Evolutionary conservation across 30 jellyfish, hydroid and myxozoan species (phyloP), one percentile per base, ranked within the genome.

Genomic region (Kudoa iwatai): DNA sequence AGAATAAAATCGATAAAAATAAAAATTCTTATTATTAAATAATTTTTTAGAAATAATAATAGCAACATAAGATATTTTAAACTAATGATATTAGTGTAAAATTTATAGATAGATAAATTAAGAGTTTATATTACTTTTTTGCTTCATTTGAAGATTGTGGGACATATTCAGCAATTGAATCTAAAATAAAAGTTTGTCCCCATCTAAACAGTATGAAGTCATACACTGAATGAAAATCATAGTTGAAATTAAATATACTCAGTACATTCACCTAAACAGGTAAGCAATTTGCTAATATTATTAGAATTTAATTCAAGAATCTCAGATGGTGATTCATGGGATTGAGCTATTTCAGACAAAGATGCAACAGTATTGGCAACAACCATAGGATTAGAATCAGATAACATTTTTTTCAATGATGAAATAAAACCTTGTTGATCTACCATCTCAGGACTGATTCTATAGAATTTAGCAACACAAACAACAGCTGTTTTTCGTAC

Each of bases 401-500:
- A 62, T 15, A 74, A 45, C 44, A 74, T 60, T 31, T 74, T 86
- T 23, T 84, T 48, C 38, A 74, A 43, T 12, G 66, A 45, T 33
- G 56, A 86, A 25, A 69, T 52, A 44, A 69, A 69, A 17, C 91
- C 91, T 55, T 69, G 91, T 39, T 74, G 88, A 36, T 74, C 87
- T 23, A 74, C 94, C 53, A 74, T 34, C 25, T 65, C 45, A 21
- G 87, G 44, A 32, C 61, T 74, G 51, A 61, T 61, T 42, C 61
- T 84, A 62, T 61, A 86, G 16, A 74, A 38, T 33, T 74, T 74
- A 17, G 88, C 88, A 20, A 74, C 94, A 39, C 94, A 74, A 33
- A 74, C 88, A 10, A 87, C 94, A 17, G 94, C 94, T 2, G 94
- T 74, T 54, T 74, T 74, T 39, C 94, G 41, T 11, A 74, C 94